Evolutionary conservation across 2,113 vertebrate species (phyloP).

Genomic region (Cyprinodon variegatus): DNA sequence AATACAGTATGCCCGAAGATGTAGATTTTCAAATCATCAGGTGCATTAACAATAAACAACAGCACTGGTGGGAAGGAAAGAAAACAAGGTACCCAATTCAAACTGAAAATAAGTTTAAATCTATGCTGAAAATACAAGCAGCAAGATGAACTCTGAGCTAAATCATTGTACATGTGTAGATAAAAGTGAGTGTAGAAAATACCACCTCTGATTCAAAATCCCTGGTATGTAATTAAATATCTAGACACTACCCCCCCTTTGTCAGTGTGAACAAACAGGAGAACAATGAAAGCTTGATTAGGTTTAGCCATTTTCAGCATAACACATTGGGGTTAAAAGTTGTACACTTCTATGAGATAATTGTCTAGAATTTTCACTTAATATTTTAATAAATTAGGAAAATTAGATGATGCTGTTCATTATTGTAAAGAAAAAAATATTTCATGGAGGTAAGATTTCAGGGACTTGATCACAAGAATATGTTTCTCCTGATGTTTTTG

Average conservation of each 20-base stretch:
- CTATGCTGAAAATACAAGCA: not conserved
- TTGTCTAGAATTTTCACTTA: not conserved
- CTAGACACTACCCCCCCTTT: not conserved
- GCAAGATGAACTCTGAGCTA: not conserved
- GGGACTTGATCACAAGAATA: no score
- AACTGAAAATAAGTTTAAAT: not conserved
- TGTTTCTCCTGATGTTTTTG: no score
- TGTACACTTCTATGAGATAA: not conserved
- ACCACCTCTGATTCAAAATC: not conserved
- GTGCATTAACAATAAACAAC: no score
- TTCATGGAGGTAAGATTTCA: no score
- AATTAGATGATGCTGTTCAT: not conserved
- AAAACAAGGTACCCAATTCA: not conserved
- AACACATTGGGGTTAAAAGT: not conserved
- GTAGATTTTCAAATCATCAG: no score
- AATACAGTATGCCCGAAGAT: no score
- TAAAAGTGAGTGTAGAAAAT: not conserved
- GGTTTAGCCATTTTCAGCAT: not conserved
- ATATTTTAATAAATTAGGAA: not conserved
- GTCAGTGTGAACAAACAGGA: slow-evolving; percentile 4
- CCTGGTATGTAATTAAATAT: not conserved
- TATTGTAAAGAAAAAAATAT: not conserved
- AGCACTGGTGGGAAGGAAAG: not conserved
- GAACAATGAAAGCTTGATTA: not conserved
- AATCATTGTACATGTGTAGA: not conserved